Evolutionary conservation across 2,113 vertebrate species (phyloP).

Genomic region (Toxotes jaculatrix): DNA sequence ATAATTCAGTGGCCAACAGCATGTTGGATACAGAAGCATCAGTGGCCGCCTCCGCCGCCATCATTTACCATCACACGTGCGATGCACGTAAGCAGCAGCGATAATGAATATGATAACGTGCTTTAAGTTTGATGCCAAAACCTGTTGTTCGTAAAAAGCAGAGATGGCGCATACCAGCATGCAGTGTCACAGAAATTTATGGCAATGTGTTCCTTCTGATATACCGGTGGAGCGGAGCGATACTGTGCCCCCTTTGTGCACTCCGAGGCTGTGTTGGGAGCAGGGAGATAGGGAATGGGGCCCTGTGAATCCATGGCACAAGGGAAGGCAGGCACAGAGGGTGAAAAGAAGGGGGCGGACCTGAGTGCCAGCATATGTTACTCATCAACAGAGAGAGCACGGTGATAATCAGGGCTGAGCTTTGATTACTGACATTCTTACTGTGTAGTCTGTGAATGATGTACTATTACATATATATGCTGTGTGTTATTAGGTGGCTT

Average conservation of each 20-base stretch:
- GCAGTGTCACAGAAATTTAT: slow-evolving; percentile 38
- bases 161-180: neutral
- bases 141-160: neutral
- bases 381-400: slow-evolving; percentile 29
- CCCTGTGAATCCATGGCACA: slow-evolving; percentile 54
- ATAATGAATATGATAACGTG: slow-evolving; percentile 3
- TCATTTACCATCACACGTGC: slow-evolving; percentile 2
- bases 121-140: slow-evolving; percentile 34
- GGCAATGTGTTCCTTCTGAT: slow-evolving; percentile 45
- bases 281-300: slow-evolving; percentile 55
- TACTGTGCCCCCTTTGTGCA: slow-evolving; percentile 67
- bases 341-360: slow-evolving; percentile 29
- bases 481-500: slow-evolving; percentile 19
- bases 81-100: neutral
- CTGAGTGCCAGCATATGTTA: slow-evolving; percentile 33
- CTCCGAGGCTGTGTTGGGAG: slow-evolving; percentile 43
- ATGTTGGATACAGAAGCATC: slow-evolving; percentile 40
- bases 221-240: slow-evolving; percentile 24
- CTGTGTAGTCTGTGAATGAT: slow-evolving; percentile 5
- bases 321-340: slow-evolving; percentile 38
- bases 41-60: neutral
- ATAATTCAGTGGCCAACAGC: slow-evolving; percentile 40
- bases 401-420: slow-evolving; percentile 32
- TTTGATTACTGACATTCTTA: slow-evolving; percentile 43
- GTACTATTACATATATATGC: slow-evolving; percentile 12